Percentiles rank a stretch among this genome's conserved stretches.
phyloP scores from a whole-genome alignment of 2,888 invertebrate species.

The Dyspetes luteomarginatus region DNA sequence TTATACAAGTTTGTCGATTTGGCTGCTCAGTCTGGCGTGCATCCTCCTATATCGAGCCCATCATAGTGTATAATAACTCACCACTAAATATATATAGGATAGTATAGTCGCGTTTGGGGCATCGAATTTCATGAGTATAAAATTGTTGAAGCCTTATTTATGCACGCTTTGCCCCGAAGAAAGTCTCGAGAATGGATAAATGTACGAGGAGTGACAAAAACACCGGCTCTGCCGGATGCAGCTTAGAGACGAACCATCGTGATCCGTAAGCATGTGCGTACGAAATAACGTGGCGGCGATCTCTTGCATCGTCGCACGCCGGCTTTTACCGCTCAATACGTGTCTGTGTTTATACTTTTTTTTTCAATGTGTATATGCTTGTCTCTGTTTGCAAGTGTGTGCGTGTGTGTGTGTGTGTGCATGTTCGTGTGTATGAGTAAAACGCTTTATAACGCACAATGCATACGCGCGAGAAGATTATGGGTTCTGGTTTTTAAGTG shows the following conservation, averaged over 20 bases:
- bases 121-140: conserved; percentile 54
- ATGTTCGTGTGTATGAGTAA: conserved; percentile 21
- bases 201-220: conserved; percentile 56
- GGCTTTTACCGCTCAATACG: conserved; percentile 29
- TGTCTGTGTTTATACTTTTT: background rate
- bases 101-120: conserved; percentile 5
- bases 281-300: conserved; percentile 14
- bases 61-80: conserved; percentile 10
- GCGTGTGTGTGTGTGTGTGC: background rate
- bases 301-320: conserved; percentile 47
- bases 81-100: background rate
- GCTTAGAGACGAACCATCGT: conserved; percentile 68
- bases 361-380: no score
- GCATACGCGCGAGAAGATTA: conserved; percentile 40
- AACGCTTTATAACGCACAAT: conserved; percentile 29
- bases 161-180: conserved; percentile 2
- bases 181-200: conserved; percentile 73
- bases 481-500: conserved; percentile 29
- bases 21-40: conserved; percentile 30
- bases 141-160: conserved; percentile 51
- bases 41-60: conserved; percentile 30
- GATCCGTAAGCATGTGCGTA: conserved; percentile 54
- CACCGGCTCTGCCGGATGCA: conserved; percentile 76
- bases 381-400: no score
- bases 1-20: background rate